Evolutionary conservation across 2,797 vertebrate species (phyloP).

Genomic region (Bradypodion ventrale): DNA sequence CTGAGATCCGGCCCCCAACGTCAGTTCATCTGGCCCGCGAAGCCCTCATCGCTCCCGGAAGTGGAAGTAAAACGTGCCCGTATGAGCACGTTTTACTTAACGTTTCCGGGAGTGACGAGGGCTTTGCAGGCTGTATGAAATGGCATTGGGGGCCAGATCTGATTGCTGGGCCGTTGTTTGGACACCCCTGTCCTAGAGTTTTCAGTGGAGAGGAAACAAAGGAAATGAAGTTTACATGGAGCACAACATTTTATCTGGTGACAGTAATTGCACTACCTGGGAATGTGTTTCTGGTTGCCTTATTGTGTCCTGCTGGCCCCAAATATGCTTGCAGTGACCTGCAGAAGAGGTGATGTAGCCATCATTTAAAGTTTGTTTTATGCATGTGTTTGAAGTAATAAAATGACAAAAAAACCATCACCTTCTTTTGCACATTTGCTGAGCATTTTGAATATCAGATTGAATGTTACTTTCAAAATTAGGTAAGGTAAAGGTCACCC

Average conservation of each 20-base stretch:
- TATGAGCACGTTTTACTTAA: too few species aligned
- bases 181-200: slow-evolving; percentile 1
- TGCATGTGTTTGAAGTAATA: slow-evolving; percentile 55
- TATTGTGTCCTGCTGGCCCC: slow-evolving; percentile 12
- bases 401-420: slow-evolving; percentile 22
- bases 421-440: slow-evolving; percentile 4
- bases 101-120: too few species aligned
- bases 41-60: too few species aligned
- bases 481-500: too few species aligned
- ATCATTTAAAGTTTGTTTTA: slow-evolving; percentile 60
- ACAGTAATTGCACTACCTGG: neutral
- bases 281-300: slow-evolving; percentile 30
- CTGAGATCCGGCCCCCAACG: too few species aligned
- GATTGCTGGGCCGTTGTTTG: too few species aligned
- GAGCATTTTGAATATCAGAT: neutral
- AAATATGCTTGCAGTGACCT: slow-evolving; percentile 2
- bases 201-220: neutral
- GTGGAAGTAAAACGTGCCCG: too few species aligned
- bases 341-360: slow-evolving; percentile 28
- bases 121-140: too few species aligned
- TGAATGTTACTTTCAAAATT: neutral
- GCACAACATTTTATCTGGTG: slow-evolving; percentile 10
- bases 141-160: too few species aligned
- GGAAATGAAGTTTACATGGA: neutral
- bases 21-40: too few species aligned